Base-by-base conservation (phyloP, 2,888 invertebrate species). In the Rosalia funebris region DNA sequence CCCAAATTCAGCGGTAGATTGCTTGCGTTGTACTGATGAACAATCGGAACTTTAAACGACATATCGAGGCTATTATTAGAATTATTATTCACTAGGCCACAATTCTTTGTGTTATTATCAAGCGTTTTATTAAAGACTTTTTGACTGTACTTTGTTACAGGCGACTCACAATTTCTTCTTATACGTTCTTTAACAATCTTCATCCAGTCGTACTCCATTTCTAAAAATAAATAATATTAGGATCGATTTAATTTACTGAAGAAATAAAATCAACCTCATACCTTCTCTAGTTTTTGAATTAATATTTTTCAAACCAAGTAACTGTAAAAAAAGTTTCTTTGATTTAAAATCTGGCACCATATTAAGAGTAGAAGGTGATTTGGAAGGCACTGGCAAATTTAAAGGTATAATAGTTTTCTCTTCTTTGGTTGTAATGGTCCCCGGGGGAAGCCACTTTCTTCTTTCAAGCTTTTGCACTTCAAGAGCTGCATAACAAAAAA, bases 381-480 rank as follows among this genome's bases (percentile, higher is more conserved):
- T 81, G 47, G 78, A 81, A 69, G 86, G 84, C 76, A 84, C 82
- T 63, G 84, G 84, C 68, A 84, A 74, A 77, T 82, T 72, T 71
- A 86, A 76, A 71, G 76, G 52, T 50, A 68, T 69, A 56, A 74
- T 72, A 42, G 70, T 66, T 16, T 69, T 67, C 45, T 74, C 70
- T 15, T 70, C 70, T 50, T 78, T 78, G 37, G 81, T 74, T 44
- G 72, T 69, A 14, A 79, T 71, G n/a, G 81, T 77, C 41, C 71
- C 67, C 5, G 80, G 79, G 46, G 61, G 39, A 37, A 82, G 70
- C 81, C 80, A 81, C 66, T 77, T 80, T 41, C 86, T 83, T 57
- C 85, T 85, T 70, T 89, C 89, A 74, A 88, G 83, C 62, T 86
- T 86, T 39, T 84, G 83, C 48, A 90, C 77, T 75, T 89, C 86